These are phyloP conservation scores for Rhinichthys klamathensis DNA, from an alignment of 2,113 vertebrate genomes.

Conservation along the genomic window DNA sequence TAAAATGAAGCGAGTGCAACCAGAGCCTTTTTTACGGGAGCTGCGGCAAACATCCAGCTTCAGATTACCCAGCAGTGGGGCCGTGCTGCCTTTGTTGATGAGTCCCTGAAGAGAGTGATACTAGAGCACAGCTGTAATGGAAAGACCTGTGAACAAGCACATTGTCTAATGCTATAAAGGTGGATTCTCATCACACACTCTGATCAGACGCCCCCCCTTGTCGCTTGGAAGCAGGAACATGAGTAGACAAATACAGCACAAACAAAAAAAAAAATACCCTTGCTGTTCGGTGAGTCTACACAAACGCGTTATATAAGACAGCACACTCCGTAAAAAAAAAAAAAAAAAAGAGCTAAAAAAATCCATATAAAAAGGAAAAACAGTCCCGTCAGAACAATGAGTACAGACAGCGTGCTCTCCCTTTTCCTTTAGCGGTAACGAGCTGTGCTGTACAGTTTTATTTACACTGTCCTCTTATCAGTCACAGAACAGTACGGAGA, in stretches of 20 bases:
- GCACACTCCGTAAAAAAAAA: conserved; percentile 87
- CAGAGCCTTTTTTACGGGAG: conserved; percentile 17
- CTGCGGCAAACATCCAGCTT: conserved; percentile 16
- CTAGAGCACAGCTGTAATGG: conserved; percentile 38
- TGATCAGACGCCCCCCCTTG: conserved; percentile 23
- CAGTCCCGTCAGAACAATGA: conserved; percentile 92
- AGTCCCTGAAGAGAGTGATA: conserved; percentile 37
- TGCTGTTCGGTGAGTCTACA: conserved; percentile 85
- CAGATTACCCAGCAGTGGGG: conserved; percentile 21
- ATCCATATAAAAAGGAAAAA: conserved; percentile 79
- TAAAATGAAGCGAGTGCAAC: conserved; percentile 2
- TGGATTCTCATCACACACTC: conserved; percentile 38
- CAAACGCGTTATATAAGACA: conserved; percentile 91
- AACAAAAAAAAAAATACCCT: conserved; percentile 77
- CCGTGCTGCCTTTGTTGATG: conserved; percentile 20
- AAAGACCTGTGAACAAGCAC: conserved; percentile 44
- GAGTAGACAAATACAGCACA: conserved; percentile 65
- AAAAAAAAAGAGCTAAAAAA: conserved; percentile 84
- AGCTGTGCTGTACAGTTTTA: conserved; percentile 92
- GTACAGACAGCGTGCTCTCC: conserved; percentile 85
- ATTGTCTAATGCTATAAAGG: conserved; percentile 47
- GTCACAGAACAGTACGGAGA: conserved; percentile 84
- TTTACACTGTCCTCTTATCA: conserved; percentile 99
- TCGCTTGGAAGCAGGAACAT: conserved; percentile 35
- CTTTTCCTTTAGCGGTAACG: conserved; percentile 69